A percentile compares a stretch with the other conserved stretches of the same genome.
These are phyloP conservation scores for Dynastes hyllus DNA, from an alignment of 2,888 invertebrate species.

Conservation along the genomic window DNA sequence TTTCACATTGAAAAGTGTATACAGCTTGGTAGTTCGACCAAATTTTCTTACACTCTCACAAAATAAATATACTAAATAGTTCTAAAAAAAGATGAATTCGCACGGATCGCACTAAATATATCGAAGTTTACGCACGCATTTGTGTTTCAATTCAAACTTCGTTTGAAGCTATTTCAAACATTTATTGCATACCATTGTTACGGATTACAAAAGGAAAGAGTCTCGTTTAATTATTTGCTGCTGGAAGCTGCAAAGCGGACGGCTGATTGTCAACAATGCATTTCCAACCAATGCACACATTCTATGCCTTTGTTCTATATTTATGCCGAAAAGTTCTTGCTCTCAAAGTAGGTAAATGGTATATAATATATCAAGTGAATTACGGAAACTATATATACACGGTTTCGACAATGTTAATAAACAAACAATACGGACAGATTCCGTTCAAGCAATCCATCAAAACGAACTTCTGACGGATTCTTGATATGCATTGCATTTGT, in stretches of 20 bases:
- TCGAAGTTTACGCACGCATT: constrained; percentile 15
- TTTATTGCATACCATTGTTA: constrained; percentile 1
- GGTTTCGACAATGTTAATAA: constrained; percentile 13
- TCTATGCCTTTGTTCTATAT: constrained; percentile 12
- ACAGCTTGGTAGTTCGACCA: constrained; percentile 13
- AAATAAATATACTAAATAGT: constrained; percentile 28
- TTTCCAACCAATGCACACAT: neutral
- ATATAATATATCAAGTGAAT: neutral
- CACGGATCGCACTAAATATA: constrained; percentile 15
- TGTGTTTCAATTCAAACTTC: neutral
- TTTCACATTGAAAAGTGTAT: constrained; percentile 13
- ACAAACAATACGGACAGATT: neutral
- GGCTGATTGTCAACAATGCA: neutral
- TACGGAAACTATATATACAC: neutral
- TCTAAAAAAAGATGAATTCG: constrained; percentile 24
- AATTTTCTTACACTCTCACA: constrained; percentile 3
- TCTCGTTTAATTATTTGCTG: constrained; percentile 1
- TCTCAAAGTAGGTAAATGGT: neutral
- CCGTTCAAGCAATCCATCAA: constrained; percentile 2
- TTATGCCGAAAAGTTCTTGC: neutral
- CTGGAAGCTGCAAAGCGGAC: neutral
- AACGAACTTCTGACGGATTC: neutral
- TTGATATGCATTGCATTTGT: neutral
- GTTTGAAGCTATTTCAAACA: constrained; percentile 12
- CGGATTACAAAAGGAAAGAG: constrained; percentile 6